A percentile compares a stretch with the other conserved stretches of the same genome.
These are phyloP conservation scores for Sminthurides aquaticus DNA, from an alignment of 2,888 invertebrate species.

Conservation along the genomic window DNA sequence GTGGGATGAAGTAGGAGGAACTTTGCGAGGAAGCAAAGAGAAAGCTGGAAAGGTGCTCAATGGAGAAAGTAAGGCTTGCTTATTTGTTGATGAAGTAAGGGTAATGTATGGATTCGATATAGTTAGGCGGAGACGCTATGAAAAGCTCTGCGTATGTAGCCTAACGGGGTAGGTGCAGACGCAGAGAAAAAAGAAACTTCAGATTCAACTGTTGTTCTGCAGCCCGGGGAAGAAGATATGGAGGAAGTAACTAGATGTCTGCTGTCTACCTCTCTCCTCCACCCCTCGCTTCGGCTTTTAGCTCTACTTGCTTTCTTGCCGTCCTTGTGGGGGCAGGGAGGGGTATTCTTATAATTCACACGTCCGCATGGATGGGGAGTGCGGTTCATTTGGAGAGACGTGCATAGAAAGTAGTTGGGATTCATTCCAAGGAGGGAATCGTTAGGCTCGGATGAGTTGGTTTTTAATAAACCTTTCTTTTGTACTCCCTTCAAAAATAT, in stretches of 20 bases:
- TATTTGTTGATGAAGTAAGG: too few species aligned
- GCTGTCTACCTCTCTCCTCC: neutral
- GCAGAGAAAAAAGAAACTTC: neutral
- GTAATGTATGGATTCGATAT: too few species aligned
- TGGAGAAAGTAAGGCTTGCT: too few species aligned
- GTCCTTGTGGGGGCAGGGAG: too few species aligned
- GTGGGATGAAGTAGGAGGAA: too few species aligned
- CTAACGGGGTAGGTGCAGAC: neutral
- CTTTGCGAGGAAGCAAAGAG: too few species aligned
- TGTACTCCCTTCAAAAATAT: neutral
- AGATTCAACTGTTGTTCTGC: neutral
- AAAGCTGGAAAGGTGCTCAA: too few species aligned
- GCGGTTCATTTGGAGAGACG: neutral
- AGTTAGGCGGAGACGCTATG: too few species aligned
- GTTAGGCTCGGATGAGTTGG: conserved; percentile 3
- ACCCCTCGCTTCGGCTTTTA: too few species aligned
- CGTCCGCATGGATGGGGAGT: neutral
- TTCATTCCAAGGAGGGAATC: neutral
- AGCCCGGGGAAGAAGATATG: neutral
- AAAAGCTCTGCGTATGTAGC: neutral
- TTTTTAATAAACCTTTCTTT: conserved; percentile 5
- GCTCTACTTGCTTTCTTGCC: too few species aligned
- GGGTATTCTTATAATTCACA: conserved; percentile 3
- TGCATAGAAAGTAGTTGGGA: neutral
- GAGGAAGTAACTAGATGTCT: neutral